A percentile compares a stretch with the other conserved stretches of the same genome.
phyloP scores from a whole-genome alignment of 2,113 vertebrate species.

The Mus spicilegus region DNA sequence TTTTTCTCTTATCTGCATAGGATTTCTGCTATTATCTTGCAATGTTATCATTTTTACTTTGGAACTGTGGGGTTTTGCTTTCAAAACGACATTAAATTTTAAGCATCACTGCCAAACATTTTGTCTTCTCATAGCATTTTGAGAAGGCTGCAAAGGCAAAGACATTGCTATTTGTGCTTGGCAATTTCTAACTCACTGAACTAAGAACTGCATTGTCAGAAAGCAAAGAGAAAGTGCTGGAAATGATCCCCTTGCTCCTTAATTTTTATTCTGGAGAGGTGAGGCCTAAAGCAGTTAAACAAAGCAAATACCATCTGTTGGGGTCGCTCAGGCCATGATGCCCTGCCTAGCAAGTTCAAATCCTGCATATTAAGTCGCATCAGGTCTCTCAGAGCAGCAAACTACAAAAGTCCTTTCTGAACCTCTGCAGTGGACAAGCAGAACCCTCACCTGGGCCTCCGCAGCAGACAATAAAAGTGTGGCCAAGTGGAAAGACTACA shows the following conservation, averaged over 20 bases:
- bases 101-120: conserved; percentile 76
- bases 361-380: background rate
- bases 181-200: conserved; percentile 48
- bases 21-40: conserved; percentile 34
- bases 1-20: conserved; percentile 59
- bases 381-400: background rate
- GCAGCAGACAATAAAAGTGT: background rate
- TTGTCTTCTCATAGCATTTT: conserved; percentile 68
- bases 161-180: conserved; percentile 33
- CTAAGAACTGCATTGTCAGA: conserved; percentile 25
- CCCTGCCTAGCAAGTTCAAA: background rate
- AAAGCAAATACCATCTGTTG: background rate
- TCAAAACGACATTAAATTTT: conserved; percentile 82
- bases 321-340: background rate
- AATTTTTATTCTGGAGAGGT: background rate
- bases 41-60: conserved; percentile 57
- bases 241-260: conserved; percentile 11
- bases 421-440: background rate
- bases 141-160: conserved; percentile 10
- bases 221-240: conserved; percentile 16
- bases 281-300: background rate
- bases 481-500: background rate
- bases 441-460: background rate
- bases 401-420: background rate
- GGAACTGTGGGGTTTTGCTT: conserved; percentile 69